phyloP scores from a whole-genome alignment of 2,888 invertebrate genomes.

The Hetaerina titia region DNA sequence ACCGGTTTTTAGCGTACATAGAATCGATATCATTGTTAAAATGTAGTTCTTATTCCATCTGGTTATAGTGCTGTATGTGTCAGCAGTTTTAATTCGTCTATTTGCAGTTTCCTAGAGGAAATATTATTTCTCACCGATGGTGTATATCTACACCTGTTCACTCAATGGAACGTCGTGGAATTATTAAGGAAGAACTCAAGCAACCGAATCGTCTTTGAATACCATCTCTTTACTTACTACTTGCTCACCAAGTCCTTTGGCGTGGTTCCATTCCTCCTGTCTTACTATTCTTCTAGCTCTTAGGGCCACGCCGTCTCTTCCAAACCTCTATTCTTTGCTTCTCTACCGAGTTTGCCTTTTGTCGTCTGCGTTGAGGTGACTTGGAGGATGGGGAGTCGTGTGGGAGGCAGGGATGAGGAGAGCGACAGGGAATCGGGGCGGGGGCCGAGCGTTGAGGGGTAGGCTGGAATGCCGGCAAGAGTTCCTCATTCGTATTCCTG shows the following conservation, averaged over 20 bases:
- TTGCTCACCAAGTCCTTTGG: not conserved
- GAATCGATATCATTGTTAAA: too few species aligned
- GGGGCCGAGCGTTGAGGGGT: not conserved
- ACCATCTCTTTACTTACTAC: not conserved
- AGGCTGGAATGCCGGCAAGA: constrained; percentile 13
- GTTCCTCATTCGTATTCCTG: constrained; percentile 62
- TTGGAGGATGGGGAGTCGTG: not conserved
- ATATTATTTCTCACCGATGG: too few species aligned
- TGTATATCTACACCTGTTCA: too few species aligned
- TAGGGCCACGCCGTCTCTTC: not conserved
- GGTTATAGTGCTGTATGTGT: too few species aligned
- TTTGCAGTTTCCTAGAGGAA: too few species aligned
- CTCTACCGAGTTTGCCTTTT: constrained; percentile 27
- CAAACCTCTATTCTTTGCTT: not conserved
- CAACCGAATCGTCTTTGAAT: not conserved
- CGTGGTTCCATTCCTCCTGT: not conserved
- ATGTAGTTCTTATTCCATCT: too few species aligned
- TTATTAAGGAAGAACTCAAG: not conserved
- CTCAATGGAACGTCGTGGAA: not conserved
- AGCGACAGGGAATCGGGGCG: not conserved
- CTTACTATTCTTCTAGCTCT: not conserved
- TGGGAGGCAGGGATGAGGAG: not conserved
- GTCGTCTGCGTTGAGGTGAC: not conserved
- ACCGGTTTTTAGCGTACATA: too few species aligned
- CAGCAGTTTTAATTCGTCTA: too few species aligned